Evolutionary conservation across 2,888 invertebrate species (phyloP).

Genomic region (Agrochola lota): DNA sequence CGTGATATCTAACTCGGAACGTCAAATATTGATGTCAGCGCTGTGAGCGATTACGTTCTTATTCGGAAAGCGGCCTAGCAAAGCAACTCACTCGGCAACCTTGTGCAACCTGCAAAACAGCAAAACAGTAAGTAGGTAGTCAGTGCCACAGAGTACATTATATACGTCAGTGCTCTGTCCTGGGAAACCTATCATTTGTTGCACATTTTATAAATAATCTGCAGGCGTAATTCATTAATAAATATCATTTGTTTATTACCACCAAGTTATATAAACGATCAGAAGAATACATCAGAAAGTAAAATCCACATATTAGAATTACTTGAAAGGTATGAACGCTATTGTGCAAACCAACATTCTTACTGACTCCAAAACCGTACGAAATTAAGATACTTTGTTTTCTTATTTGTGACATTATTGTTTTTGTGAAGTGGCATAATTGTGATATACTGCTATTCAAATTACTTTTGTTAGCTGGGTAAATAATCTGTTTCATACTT

Average conservation of each 20-base stretch:
- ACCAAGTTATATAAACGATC: not conserved
- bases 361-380: not conserved
- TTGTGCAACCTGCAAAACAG: not conserved
- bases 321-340: constrained; percentile 2
- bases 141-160: too few species aligned
- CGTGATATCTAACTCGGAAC: too few species aligned
- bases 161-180: too few species aligned
- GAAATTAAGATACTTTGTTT: not conserved
- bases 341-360: not conserved
- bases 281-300: constrained; percentile 2
- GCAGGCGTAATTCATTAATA: not conserved
- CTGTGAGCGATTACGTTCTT: too few species aligned
- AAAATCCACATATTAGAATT: not conserved
- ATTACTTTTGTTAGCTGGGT: not conserved
- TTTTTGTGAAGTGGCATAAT: not conserved
- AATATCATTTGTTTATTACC: not conserved
- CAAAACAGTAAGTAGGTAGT: too few species aligned
- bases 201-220: not conserved
- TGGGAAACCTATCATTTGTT: too few species aligned
- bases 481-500: not conserved
- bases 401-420: too few species aligned
- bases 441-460: not conserved
- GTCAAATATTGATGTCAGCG: too few species aligned
- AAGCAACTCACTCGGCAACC: too few species aligned
- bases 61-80: too few species aligned